phyloP scores from a whole-genome alignment of 2,797 vertebrate genomes.

The Acrocephalus scirpaceus region DNA sequence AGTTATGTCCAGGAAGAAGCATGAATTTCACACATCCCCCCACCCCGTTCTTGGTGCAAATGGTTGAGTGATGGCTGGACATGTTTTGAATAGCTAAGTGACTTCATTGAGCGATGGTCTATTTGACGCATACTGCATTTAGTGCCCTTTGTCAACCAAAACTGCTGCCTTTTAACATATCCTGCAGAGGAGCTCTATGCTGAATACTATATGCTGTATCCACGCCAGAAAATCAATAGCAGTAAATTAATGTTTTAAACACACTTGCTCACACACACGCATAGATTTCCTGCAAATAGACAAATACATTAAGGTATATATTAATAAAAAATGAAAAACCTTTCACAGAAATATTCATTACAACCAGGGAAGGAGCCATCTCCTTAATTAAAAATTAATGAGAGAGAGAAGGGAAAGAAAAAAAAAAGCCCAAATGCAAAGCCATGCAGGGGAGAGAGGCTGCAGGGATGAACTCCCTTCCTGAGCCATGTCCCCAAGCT shows the following conservation, averaged over 20 bases:
- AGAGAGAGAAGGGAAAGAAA: neutral
- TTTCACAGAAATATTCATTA: constrained; percentile 73
- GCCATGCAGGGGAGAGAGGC: constrained; percentile 11
- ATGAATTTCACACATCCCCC: neutral
- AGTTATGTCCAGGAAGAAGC: constrained; percentile 54
- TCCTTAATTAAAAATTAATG: constrained; percentile 78
- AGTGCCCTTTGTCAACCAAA: constrained; percentile 82
- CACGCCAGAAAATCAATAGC: constrained; percentile 88
- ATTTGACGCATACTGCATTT: constrained; percentile 88
- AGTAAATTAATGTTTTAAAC: constrained; percentile 86
- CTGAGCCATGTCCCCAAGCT: neutral
- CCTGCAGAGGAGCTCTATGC: constrained; percentile 92
- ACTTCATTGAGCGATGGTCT: constrained; percentile 85
- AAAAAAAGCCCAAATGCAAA: constrained; percentile 19
- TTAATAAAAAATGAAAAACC: constrained; percentile 69
- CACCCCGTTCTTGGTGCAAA: constrained; percentile 76
- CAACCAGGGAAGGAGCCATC: constrained; percentile 53
- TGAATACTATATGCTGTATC: constrained; percentile 89
- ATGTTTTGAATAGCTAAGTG: constrained; percentile 88
- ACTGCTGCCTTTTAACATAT: constrained; percentile 80
- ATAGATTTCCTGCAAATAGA: constrained; percentile 39
- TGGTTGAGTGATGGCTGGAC: constrained; percentile 82
- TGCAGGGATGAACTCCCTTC: neutral
- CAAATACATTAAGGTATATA: constrained; percentile 28
- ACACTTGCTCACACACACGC: constrained; percentile 32